These are phyloP conservation scores for Podarcis cretensis DNA, from an alignment of 2,113 vertebrate genomes.

Conservation along the genomic window DNA sequence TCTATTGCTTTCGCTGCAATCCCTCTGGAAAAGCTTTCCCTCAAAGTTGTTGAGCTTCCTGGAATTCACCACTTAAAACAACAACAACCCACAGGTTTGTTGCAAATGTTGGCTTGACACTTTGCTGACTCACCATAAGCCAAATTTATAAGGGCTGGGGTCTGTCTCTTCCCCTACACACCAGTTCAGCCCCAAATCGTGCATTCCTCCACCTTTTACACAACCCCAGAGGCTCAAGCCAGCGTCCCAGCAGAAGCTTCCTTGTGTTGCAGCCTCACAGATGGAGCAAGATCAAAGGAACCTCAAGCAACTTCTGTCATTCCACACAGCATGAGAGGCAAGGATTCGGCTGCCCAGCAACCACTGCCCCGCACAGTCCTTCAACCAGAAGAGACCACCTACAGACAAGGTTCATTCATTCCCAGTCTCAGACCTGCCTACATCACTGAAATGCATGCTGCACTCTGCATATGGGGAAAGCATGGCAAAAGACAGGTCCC, in stretches of 20 bases:
- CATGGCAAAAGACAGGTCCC: too few relatives aligned
- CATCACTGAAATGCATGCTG: background rate
- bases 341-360: background rate
- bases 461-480: too few relatives aligned
- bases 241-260: constrained; percentile 57
- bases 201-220: background rate
- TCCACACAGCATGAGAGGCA: background rate
- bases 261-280: constrained; percentile 55
- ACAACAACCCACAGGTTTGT: background rate
- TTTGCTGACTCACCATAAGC: background rate
- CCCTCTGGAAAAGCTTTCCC: too few relatives aligned
- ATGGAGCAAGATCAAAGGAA: constrained; percentile 53
- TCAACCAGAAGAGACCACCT: background rate
- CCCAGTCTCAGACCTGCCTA: background rate
- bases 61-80: background rate
- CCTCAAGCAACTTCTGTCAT: background rate
- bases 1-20: too few relatives aligned
- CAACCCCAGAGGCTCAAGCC: constrained; percentile 39
- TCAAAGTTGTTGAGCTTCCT: background rate
- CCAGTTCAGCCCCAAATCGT: background rate
- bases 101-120: background rate
- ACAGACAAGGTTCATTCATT: background rate
- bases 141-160: background rate
- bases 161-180: background rate
- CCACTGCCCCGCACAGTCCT: background rate